These are phyloP conservation scores for Melanogrammus aeglefinus DNA, from an alignment of 2,797 vertebrate species.

Conservation along the genomic window DNA sequence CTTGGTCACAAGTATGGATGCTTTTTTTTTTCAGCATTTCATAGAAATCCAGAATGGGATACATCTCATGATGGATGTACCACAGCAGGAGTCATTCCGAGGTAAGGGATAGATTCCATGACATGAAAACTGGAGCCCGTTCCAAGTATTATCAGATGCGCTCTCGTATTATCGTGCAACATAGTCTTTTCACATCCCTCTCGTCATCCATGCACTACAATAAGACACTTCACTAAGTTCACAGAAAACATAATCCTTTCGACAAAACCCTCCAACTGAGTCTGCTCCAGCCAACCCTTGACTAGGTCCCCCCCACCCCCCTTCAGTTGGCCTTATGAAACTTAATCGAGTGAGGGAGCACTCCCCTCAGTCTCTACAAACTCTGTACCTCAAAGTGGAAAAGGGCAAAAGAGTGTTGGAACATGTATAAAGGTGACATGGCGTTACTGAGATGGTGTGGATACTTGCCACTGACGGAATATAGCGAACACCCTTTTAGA, in stretches of 20 bases:
- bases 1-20: slow-evolving; percentile 30
- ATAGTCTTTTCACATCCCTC: slow-evolving; percentile 18
- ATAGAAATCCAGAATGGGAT: not conserved
- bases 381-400: slow-evolving; percentile 37
- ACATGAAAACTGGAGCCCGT: not conserved
- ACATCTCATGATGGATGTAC: not conserved
- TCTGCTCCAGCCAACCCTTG: slow-evolving; percentile 13
- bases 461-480: slow-evolving; percentile 88
- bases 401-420: slow-evolving; percentile 29
- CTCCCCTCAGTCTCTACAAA: slow-evolving; percentile 31
- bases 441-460: slow-evolving; percentile 72
- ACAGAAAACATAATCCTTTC: slow-evolving; percentile 30
- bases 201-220: slow-evolving; percentile 16
- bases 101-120: not conserved
- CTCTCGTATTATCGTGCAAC: not conserved
- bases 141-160: not conserved
- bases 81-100: not conserved
- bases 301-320: slow-evolving; percentile 8
- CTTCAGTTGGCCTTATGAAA: slow-evolving; percentile 41
- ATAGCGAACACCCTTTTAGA: slow-evolving; percentile 92
- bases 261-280: slow-evolving; percentile 10
- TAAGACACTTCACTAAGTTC: slow-evolving; percentile 48
- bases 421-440: slow-evolving; percentile 20
- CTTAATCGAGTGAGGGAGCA: slow-evolving; percentile 29
- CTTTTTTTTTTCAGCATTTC: slow-evolving; percentile 11